A percentile compares a stretch with the other conserved stretches of the same genome.
Conservation (phyloP, 1,140 invertebrate genomes). For the Drosophila ambigua region DNA sequence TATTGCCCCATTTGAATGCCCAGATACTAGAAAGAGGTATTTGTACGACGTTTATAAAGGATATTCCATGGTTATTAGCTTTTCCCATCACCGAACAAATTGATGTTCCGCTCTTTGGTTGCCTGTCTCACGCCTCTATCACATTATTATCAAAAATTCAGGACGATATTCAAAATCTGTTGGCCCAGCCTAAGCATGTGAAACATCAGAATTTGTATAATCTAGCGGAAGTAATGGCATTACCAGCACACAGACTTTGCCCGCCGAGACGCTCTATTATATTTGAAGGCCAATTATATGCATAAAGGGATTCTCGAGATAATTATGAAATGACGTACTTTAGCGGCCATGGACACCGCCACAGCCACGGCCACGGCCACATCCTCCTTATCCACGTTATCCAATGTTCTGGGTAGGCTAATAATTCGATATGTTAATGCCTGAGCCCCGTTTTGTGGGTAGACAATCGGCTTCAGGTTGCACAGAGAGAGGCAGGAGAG, state of each 20-base stretch:
- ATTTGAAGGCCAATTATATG: conserved; percentile 78
- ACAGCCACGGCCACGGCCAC: conserved; percentile 38
- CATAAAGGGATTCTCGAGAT: conserved; percentile 74
- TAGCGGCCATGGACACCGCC: background rate
- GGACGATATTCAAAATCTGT: conserved; percentile 14
- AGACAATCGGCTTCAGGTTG: conserved; percentile 62
- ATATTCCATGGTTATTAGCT: no score
- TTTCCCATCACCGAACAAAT: no score
- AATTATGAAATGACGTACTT: conserved; percentile 69
- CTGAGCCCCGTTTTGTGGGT: conserved; percentile 44
- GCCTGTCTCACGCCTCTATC: conserved; percentile 13
- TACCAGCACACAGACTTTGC: conserved; percentile 50
- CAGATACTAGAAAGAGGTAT: no score
- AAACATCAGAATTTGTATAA: conserved; percentile 57
- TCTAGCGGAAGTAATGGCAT: conserved; percentile 64
- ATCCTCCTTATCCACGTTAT: conserved; percentile 72
- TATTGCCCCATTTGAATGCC: no score
- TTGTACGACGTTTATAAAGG: no score
- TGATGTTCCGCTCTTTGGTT: no score
- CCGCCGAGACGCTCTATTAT: conserved; percentile 49
- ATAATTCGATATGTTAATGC: conserved; percentile 83
- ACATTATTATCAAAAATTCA: conserved; percentile 6
- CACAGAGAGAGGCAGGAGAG: conserved; percentile 26
- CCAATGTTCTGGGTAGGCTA: conserved; percentile 81
- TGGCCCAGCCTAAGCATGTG: conserved; percentile 7